Percentiles rank a stretch among this genome's conserved stretches.
Evolutionary conservation across 2,888 invertebrate species (phyloP).

Genomic region (Perizoma affinitatum): DNA sequence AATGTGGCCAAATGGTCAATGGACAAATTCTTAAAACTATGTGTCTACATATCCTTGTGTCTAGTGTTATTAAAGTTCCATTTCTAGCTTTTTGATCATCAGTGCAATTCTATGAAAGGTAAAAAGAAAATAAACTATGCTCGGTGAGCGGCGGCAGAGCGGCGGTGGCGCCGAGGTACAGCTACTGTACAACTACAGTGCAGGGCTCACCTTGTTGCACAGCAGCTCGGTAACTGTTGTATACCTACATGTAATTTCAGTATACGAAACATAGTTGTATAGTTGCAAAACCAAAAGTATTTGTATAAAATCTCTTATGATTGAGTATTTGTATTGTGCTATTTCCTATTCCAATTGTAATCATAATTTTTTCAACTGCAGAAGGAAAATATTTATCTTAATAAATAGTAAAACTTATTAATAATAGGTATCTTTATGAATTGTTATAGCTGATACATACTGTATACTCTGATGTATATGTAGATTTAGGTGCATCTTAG

Average conservation of each 20-base stretch:
- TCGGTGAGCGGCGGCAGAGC: no score
- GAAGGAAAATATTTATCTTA: background rate
- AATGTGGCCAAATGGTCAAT: conserved; percentile 43
- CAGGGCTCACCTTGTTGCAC: no score
- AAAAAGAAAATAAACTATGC: background rate
- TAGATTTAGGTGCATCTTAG: conserved; percentile 5
- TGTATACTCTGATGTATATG: conserved; percentile 3
- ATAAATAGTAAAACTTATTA: background rate
- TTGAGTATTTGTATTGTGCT: background rate
- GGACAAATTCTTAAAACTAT: conserved; percentile 55
- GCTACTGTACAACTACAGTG: no score
- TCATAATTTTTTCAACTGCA: background rate
- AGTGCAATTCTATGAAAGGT: conserved; percentile 2
- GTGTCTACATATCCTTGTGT: conserved; percentile 46
- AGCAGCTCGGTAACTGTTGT: no score
- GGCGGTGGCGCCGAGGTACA: no score
- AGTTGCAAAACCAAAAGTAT: conserved; percentile 1
- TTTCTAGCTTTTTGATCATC: conserved; percentile 1
- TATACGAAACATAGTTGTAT: conserved; percentile 13
- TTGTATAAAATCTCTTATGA: background rate
- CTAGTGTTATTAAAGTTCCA: conserved; percentile 8
- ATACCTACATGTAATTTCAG: background rate
- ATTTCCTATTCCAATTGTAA: background rate
- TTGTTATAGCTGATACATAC: background rate
- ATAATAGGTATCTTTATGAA: conserved; percentile 9